These are phyloP conservation scores for Salpingus planirostris DNA, from an alignment of 2,888 invertebrate species.

Conservation along the genomic window DNA sequence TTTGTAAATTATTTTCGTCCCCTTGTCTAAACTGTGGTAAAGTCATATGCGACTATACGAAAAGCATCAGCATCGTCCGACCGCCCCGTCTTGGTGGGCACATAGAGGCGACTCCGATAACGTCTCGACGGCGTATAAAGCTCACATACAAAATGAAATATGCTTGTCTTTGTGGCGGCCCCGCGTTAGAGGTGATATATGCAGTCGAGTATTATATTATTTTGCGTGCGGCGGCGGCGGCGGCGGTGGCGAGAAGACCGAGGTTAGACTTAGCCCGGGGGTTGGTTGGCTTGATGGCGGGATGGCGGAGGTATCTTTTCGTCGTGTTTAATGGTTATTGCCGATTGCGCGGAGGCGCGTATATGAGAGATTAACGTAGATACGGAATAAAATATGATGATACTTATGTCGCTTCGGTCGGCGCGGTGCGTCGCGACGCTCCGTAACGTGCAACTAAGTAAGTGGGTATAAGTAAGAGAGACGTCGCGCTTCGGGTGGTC, in stretches of 20 bases:
- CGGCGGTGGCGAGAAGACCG: no score
- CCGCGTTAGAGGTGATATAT: conserved; percentile 31
- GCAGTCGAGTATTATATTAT: conserved; percentile 34
- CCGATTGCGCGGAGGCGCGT: conserved; percentile 33
- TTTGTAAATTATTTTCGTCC: no score
- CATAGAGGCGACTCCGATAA: conserved; percentile 39
- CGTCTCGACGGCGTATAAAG: conserved; percentile 33
- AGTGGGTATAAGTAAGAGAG: no score
- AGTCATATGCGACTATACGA: no score
- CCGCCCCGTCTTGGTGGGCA: conserved; percentile 14
- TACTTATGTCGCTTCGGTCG: conserved; percentile 24
- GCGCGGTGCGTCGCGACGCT: conserved; percentile 9
- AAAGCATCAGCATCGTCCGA: no score
- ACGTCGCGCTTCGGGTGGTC: no score
- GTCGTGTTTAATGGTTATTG: conserved; percentile 40
- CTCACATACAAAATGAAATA: conserved; percentile 39
- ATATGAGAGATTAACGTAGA: conserved; percentile 37
- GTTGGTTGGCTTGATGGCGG: no score
- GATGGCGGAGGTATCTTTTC: conserved; percentile 37
- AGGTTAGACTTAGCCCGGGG: conserved; percentile 34
- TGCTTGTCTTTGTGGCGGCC: conserved; percentile 34
- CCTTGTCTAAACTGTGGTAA: no score
- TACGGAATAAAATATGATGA: conserved; percentile 36
- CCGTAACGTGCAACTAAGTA: no score
- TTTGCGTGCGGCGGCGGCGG: no score